A percentile compares a stretch with the other conserved stretches of the same genome.
Evolutionary conservation across 1,140 invertebrate genomes (phyloP).

Genomic region (Drosophila repletoides): DNA sequence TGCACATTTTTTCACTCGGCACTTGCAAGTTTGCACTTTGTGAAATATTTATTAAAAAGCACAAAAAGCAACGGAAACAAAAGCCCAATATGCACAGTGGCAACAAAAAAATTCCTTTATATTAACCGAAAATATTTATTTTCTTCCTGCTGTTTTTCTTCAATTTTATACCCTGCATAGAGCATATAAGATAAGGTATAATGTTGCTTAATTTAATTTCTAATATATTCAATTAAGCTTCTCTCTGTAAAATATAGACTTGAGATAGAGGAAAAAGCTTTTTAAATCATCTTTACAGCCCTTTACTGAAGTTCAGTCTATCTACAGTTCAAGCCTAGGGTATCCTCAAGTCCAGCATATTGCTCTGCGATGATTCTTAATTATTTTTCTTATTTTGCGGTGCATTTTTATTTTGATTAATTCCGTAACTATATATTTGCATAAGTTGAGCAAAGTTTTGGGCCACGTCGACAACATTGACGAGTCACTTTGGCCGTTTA

Average conservation of each 20-base stretch:
- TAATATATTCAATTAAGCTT: too few species aligned
- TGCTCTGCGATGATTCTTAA: not conserved
- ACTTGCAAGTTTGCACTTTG: conserved; percentile 64
- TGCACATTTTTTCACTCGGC: conserved; percentile 57
- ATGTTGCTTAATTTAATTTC: too few species aligned
- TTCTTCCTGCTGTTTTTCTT: conserved; percentile 39
- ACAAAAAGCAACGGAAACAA: conserved; percentile 24
- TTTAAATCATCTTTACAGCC: too few species aligned
- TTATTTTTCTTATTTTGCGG: conserved; percentile 22
- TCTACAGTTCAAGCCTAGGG: too few species aligned
- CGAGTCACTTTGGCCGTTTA: conserved; percentile 31
- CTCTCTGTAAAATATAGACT: too few species aligned
- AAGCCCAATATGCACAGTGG: conserved; percentile 9
- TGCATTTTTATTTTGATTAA: conserved; percentile 76
- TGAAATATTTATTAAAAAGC: conserved; percentile 68
- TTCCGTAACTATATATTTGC: conserved; percentile 72
- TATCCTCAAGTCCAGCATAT: not conserved
- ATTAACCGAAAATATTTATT: conserved; percentile 78
- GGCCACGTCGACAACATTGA: conserved; percentile 30
- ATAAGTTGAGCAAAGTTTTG: conserved; percentile 63
- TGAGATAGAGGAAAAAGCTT: not conserved
- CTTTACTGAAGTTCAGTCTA: too few species aligned
- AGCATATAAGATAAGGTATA: too few species aligned
- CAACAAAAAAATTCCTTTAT: conserved; percentile 51
- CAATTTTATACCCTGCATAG: conserved; percentile 9